Evolutionary conservation across 2,888 invertebrate species (phyloP), one percentile per base, ranked within the genome.

Genomic region (Drepana falcataria): DNA sequence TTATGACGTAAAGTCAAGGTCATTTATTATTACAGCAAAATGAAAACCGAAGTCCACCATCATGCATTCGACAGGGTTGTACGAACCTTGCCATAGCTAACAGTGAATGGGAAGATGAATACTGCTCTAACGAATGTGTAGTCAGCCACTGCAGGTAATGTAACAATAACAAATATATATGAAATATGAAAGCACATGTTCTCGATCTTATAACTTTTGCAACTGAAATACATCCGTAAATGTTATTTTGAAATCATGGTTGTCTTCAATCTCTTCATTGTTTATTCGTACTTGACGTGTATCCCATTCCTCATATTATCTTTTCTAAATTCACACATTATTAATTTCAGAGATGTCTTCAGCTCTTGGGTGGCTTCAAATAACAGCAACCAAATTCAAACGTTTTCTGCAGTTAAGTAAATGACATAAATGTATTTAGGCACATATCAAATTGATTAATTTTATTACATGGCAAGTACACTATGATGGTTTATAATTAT

Each of bases 71-170:
- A 60, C 95, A 95, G 75, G 97, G 97, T 66, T 98, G 98, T 87
- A 94, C 95, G 62, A 98, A 98, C 89, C 95, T 95, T 49, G 97
- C 98, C 63, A 95, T 97, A 72, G 94, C 96, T 65, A 97, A 96
- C 91, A 95, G 95, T 63, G 97, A 97, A 87, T 98, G 98, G 98
- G 98, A 98, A 85, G 97, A 97, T 82, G 98, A 98, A 85, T 98
- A 98, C 86, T 98, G 98, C 92, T 97, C 97, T 88, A 98, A 97
- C 88, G 97, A 98, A 87, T 98, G 98, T 91, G 98, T 98, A 64
- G 97, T 98, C 82, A 96, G 95, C 84, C 98, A 98, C 88, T 98
- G 98, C 94, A 95, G 97, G 95, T 91, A 80, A 60, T 47, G 57
- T 54, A 60, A 57, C 37, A 48, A 21, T 21, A 21, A 21, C 21